phyloP scores from a whole-genome alignment of 2,113 vertebrate species.

The Chamaetylas fuelleborni region DNA sequence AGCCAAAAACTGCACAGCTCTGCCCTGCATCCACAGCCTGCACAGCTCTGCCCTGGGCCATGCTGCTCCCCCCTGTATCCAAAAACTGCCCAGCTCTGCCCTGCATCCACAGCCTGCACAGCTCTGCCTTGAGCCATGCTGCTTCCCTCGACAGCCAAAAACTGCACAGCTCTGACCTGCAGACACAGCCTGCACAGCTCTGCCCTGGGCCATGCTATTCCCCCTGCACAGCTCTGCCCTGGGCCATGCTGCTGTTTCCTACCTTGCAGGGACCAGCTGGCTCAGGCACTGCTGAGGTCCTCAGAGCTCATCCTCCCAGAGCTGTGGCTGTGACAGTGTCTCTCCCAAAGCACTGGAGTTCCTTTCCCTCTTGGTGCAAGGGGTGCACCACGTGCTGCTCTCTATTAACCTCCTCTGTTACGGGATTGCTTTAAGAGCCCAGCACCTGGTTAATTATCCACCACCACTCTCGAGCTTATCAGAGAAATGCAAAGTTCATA shows the following conservation, averaged over 20 bases:
- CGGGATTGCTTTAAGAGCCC: not conserved
- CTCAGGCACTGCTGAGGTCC: not conserved
- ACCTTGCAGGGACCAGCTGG: not conserved
- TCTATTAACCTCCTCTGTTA: not conserved
- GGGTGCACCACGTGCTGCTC: not conserved
- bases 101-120: too few relatives aligned
- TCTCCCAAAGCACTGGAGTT: accelerated
- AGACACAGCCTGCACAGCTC: not conserved
- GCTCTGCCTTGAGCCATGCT: too few relatives aligned
- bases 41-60: too few relatives aligned
- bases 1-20: too few relatives aligned
- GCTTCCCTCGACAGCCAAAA: too few relatives aligned
- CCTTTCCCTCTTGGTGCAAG: not conserved
- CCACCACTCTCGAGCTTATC: not conserved
- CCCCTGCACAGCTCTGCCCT: accelerated
- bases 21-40: too few relatives aligned
- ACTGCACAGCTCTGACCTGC: too few relatives aligned
- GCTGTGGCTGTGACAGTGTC: accelerated
- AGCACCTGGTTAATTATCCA: conserved; percentile 15
- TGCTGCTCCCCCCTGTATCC: too few relatives aligned
- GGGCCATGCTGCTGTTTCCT: not conserved
- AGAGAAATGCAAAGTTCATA: conserved; percentile 30
- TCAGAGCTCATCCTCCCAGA: not conserved
- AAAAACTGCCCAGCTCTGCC: too few relatives aligned
- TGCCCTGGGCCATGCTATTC: too few relatives aligned